Conservation (phyloP, 2,797 vertebrate genomes). For the Lateolabrax maculatus region DNA sequence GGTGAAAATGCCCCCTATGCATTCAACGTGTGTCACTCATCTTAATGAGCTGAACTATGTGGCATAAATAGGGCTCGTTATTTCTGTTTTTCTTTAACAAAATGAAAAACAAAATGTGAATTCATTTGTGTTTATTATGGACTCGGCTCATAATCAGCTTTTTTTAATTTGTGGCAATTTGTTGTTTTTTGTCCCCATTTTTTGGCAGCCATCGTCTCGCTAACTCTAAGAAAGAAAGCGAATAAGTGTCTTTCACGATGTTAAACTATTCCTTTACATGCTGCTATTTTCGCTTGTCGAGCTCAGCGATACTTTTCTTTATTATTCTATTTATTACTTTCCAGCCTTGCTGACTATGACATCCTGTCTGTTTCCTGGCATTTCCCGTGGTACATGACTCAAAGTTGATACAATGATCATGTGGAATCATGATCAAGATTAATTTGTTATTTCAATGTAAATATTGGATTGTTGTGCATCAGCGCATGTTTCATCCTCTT, state of each 20-base stretch:
- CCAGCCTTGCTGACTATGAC: too few species aligned
- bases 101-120: background rate
- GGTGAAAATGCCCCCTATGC: background rate
- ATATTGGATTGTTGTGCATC: too few species aligned
- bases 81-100: background rate
- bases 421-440: too few species aligned
- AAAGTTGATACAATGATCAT: too few species aligned
- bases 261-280: background rate
- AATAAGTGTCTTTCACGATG: background rate
- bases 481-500: background rate
- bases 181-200: background rate
- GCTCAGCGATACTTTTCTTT: background rate
- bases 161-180: too few species aligned
- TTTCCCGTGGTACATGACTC: too few species aligned
- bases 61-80: slow-evolving; percentile 16
- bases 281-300: background rate
- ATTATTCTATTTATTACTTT: background rate
- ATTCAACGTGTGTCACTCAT: background rate
- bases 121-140: slow-evolving; percentile 14
- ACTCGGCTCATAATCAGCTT: background rate
- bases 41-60: slow-evolving; percentile 18
- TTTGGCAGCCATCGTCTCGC: too few species aligned
- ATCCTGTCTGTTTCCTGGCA: too few species aligned
- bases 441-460: too few species aligned
- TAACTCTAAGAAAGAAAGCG: too few species aligned